phyloP scores from a whole-genome alignment of 35 echinoderm and acorn worm species.

The Apostichopus parvimensis region DNA sequence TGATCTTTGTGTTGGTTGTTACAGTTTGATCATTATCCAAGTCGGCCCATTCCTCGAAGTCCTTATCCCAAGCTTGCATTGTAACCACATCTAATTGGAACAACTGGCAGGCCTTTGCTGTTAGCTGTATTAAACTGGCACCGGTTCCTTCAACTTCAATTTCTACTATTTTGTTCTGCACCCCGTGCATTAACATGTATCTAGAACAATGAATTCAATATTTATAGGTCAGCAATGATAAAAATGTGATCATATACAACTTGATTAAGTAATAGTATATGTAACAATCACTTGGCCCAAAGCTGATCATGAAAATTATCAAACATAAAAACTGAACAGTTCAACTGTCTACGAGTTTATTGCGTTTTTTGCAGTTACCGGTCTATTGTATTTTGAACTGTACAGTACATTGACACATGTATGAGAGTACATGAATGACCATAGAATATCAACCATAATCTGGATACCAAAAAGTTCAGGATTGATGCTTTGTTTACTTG shows the following conservation, averaged over 20 bases:
- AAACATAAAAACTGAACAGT: too few relatives aligned
- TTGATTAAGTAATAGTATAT: too few relatives aligned
- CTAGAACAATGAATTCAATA: slow-evolving; percentile 42
- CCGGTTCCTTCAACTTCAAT: slow-evolving; percentile 11
- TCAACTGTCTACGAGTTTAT: too few relatives aligned
- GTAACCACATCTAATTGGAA: slow-evolving; percentile 39
- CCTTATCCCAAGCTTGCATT: slow-evolving; percentile 59
- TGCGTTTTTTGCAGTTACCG: too few relatives aligned
- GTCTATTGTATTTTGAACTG: background rate
- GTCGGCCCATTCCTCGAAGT: slow-evolving; percentile 65
- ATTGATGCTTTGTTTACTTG: too few relatives aligned
- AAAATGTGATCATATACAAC: too few relatives aligned
- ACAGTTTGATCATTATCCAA: slow-evolving; percentile 45
- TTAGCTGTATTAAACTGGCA: slow-evolving; percentile 13
- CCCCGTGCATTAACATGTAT: slow-evolving; percentile 60
- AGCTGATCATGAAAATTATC: too few relatives aligned
- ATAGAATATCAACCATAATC: too few relatives aligned
- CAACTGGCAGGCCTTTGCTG: slow-evolving; percentile 28
- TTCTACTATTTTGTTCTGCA: slow-evolving; percentile 55
- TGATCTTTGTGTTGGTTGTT: slow-evolving; percentile 1
- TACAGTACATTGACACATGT: too few relatives aligned
- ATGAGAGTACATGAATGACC: too few relatives aligned
- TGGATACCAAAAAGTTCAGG: too few relatives aligned
- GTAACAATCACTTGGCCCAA: too few relatives aligned
- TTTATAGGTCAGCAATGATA: background rate